phyloP scores from a whole-genome alignment of 2,797 vertebrate genomes.

The Distichodus sexfasciatus region DNA sequence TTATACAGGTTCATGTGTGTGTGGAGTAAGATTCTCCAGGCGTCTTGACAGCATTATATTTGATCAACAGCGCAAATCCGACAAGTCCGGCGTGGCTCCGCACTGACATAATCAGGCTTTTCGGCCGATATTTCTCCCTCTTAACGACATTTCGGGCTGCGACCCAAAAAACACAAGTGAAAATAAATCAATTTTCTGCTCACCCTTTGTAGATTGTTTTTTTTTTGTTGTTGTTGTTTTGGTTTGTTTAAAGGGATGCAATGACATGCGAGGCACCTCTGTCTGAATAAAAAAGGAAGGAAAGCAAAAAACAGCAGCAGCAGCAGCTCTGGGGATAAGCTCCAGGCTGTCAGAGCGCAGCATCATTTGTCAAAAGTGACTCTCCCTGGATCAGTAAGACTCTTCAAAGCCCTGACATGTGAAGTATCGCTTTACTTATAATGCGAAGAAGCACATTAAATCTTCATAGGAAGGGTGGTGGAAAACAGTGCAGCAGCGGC shows the following conservation, averaged over 20 bases:
- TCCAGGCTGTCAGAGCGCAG: background rate
- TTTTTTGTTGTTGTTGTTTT: too few species aligned
- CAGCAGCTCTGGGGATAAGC: too few species aligned
- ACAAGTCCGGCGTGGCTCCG: slow-evolving; percentile 4
- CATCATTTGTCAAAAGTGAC: background rate
- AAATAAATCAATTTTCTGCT: background rate
- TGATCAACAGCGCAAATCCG: slow-evolving; percentile 21
- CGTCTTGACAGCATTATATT: slow-evolving; percentile 36
- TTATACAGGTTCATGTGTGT: slow-evolving; percentile 6
- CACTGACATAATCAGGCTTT: slow-evolving; percentile 7
- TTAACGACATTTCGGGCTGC: background rate
- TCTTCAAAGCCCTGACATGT: background rate
- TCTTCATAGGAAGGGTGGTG: background rate
- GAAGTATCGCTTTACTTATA: background rate
- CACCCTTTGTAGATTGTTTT: too few species aligned
- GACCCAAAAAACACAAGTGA: background rate
- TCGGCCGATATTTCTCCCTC: background rate
- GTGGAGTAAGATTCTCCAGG: slow-evolving; percentile 9
- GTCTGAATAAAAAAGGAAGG: background rate
- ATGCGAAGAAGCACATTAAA: background rate
- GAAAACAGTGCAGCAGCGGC: background rate
- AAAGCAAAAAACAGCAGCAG: too few species aligned
- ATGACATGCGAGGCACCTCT: slow-evolving; percentile 1
- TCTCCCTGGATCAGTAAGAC: background rate
- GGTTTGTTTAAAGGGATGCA: background rate